These are phyloP conservation scores for Cardiocondyla obscurior DNA, from an alignment of 1,140 invertebrate species.

Conservation along the genomic window DNA sequence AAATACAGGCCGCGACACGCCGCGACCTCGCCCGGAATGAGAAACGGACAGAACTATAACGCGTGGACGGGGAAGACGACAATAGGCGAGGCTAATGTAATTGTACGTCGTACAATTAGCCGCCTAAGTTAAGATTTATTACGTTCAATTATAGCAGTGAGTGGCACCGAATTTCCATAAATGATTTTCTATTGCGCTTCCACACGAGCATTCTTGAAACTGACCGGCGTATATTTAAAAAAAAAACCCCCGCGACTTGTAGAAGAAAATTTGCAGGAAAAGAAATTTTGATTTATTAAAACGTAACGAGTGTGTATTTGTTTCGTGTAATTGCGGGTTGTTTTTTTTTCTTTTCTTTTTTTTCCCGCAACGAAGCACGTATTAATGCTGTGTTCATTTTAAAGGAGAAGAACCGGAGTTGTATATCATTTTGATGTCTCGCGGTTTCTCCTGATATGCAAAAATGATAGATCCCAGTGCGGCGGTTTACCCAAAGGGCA, in stretches of 20 bases:
- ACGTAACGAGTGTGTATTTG: background rate
- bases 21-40: background rate
- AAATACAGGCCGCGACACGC: constrained; percentile 8
- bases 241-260: background rate
- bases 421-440: constrained; percentile 47
- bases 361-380: background rate
- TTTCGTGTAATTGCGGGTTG: background rate
- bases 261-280: background rate
- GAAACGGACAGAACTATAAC: background rate
- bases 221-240: background rate
- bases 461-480: constrained; percentile 68
- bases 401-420: constrained; percentile 16
- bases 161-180: background rate
- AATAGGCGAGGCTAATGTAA: background rate
- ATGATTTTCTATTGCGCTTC: background rate
- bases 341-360: too few species aligned
- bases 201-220: background rate
- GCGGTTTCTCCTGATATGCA: constrained; percentile 61
- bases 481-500: constrained; percentile 58
- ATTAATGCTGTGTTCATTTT: constrained; percentile 11
- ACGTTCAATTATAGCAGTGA: background rate
- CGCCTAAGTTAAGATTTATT: background rate
- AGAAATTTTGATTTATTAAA: background rate
- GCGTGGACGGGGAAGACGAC: background rate
- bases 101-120: background rate